phyloP scores from a whole-genome alignment of 53 echinoderm and acorn worm species.

The Luidia sarsii region DNA sequence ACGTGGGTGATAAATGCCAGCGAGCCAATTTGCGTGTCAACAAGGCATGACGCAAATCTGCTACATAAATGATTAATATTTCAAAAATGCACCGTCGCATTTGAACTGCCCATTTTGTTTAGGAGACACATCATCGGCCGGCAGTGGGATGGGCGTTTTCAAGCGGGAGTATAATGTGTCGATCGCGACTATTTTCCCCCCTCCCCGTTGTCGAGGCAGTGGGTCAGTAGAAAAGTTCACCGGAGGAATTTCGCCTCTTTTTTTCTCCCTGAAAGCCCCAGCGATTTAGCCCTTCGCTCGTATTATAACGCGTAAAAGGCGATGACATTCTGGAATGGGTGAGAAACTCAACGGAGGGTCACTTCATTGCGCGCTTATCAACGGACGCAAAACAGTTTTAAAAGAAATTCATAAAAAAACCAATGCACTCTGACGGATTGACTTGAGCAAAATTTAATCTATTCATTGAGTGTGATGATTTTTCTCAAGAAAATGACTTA shows the following conservation, averaged over 20 bases:
- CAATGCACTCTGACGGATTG: too few relatives aligned
- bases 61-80: conserved; percentile 30
- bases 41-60: not conserved
- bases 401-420: too few relatives aligned
- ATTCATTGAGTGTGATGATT: too few relatives aligned
- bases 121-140: too few relatives aligned
- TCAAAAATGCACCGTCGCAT: not conserved
- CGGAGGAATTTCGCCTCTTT: conserved; percentile 42
- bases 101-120: not conserved
- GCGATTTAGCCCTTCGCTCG: conserved; percentile 53
- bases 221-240: conserved; percentile 58
- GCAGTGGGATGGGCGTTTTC: too few relatives aligned
- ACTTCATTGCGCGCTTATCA: too few relatives aligned
- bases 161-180: not conserved
- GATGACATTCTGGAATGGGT: conserved; percentile 44
- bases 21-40: not conserved
- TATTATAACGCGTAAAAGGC: conserved; percentile 40
- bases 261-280: conserved; percentile 40
- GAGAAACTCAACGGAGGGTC: too few relatives aligned
- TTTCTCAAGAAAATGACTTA: too few relatives aligned
- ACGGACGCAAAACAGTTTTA: too few relatives aligned
- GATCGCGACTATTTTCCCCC: conserved; percentile 31
- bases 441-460: too few relatives aligned
- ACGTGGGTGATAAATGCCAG: too few relatives aligned
- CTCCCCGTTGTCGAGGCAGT: conserved; percentile 11